A percentile compares a stretch with the other conserved stretches of the same genome.
These are phyloP conservation scores for Sorex araneus DNA, from an alignment of 2,113 vertebrate species.

Conservation along the genomic window DNA sequence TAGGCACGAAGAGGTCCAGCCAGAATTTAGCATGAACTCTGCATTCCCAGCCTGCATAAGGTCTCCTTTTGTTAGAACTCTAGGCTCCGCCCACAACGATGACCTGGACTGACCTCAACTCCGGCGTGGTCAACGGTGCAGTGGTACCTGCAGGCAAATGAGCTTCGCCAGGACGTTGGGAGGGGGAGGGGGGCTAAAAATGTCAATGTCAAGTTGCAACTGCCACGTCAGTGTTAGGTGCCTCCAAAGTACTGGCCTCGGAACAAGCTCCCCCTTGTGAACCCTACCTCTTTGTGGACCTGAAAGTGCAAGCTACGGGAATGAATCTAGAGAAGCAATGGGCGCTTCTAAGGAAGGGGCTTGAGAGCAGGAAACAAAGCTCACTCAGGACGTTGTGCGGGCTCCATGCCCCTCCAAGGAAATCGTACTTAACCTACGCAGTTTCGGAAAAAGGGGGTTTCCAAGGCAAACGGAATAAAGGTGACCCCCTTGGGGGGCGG, in stretches of 20 bases:
- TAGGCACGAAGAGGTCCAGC: neutral
- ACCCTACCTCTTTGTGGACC: neutral
- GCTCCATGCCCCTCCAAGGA: neutral
- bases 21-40: slow-evolving; percentile 37
- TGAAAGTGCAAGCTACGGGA: neutral
- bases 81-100: slow-evolving; percentile 55
- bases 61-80: neutral
- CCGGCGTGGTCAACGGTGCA: neutral
- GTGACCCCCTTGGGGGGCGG: neutral
- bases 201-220: neutral
- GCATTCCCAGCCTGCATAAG: slow-evolving; percentile 70
- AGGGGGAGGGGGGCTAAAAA: slow-evolving; percentile 15
- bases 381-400: neutral
- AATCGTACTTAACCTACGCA: neutral
- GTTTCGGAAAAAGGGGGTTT: neutral
- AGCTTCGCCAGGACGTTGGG: neutral
- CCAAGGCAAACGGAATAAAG: neutral
- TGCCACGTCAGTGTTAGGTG: neutral
- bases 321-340: neutral
- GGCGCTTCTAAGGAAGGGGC: neutral
- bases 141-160: slow-evolving; percentile 30
- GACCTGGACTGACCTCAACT: slow-evolving; percentile 66
- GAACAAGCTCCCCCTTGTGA: neutral
- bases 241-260: neutral
- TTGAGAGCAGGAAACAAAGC: neutral